These are phyloP conservation scores for Luperina nickerlii DNA, from an alignment of 2,888 invertebrate species.

Conservation along the genomic window DNA sequence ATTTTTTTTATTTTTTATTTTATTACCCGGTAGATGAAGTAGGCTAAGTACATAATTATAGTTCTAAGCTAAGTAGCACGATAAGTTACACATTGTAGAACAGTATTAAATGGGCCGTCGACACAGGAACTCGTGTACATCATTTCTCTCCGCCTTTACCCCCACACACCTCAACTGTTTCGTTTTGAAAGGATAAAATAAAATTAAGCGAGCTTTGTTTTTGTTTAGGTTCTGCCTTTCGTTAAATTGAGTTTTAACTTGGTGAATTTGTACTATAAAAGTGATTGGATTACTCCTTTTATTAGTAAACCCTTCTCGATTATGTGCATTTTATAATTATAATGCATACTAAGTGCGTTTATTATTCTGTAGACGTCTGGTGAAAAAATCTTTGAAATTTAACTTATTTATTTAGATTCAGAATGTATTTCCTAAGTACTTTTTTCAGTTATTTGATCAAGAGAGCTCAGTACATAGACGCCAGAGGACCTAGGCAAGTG, in stretches of 20 bases:
- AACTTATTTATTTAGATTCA: not conserved
- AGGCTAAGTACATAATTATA: too few species aligned
- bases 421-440: too few species aligned
- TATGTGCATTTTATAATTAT: not conserved
- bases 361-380: not conserved
- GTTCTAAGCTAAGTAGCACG: too few species aligned
- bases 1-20: too few species aligned
- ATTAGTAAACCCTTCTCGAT: not conserved
- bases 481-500: not conserved
- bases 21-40: too few species aligned
- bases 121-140: too few species aligned
- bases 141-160: too few species aligned
- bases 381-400: not conserved
- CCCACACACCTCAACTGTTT: too few species aligned
- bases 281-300: conserved; percentile 21
- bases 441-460: not conserved
- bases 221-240: conserved; percentile 5
- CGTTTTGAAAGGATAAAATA: not conserved
- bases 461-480: too few species aligned
- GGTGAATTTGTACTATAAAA: conserved; percentile 1
- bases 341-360: not conserved
- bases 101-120: too few species aligned
- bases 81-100: too few species aligned
- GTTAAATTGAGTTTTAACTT: conserved; percentile 11
- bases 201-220: conserved; percentile 6